A percentile compares a stretch with the other conserved stretches of the same genome.
phyloP scores from a whole-genome alignment of 92 coral and sea anemone species.

The Zoanthus sociatus region DNA sequence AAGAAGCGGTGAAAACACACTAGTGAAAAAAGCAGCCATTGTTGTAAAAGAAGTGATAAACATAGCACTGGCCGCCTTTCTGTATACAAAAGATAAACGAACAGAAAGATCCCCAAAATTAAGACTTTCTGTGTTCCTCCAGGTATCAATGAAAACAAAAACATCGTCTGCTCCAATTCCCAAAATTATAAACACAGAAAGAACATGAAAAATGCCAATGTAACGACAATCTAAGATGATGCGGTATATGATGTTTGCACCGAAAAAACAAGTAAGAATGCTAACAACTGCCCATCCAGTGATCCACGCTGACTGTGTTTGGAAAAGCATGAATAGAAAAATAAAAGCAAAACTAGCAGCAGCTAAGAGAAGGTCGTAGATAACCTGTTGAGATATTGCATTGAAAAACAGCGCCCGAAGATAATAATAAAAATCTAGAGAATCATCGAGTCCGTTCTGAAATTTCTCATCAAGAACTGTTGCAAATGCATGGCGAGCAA shows the following conservation, averaged over 20 bases:
- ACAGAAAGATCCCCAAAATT: conserved; percentile 73
- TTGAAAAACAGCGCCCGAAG: conserved; percentile 89
- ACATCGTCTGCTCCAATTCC: conserved; percentile 99
- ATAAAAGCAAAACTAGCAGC: conserved; percentile 95
- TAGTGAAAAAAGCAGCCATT: conserved; percentile 91
- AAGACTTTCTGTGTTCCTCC: conserved; percentile 80
- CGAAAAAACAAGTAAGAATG: conserved; percentile 88
- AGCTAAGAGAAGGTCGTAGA: conserved; percentile 88
- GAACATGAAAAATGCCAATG: conserved; percentile 92
- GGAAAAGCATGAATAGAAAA: conserved; percentile 88
- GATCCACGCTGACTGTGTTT: conserved; percentile 92
- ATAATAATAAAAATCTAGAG: conserved; percentile 76
- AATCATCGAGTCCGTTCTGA: conserved; percentile 75
- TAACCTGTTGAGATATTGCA: conserved; percentile 91
- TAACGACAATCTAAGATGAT: conserved; percentile 89
- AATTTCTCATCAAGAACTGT: conserved; percentile 67
- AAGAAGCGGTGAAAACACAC: conserved; percentile 91
- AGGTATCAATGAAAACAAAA: conserved; percentile 92
- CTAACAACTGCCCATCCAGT: conserved; percentile 97
- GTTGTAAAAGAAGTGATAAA: conserved; percentile 93
- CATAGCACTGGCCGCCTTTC: conserved; percentile 94
- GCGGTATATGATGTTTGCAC: conserved; percentile 89
- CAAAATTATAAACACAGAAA: conserved; percentile 93
- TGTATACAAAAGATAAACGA: conserved; percentile 84
- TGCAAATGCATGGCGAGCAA: conserved; percentile 83